A percentile compares a stretch with the other conserved stretches of the same genome.
Conservation (phyloP, 1,140 invertebrate genomes). For the Dufourea novaeangliae region DNA sequence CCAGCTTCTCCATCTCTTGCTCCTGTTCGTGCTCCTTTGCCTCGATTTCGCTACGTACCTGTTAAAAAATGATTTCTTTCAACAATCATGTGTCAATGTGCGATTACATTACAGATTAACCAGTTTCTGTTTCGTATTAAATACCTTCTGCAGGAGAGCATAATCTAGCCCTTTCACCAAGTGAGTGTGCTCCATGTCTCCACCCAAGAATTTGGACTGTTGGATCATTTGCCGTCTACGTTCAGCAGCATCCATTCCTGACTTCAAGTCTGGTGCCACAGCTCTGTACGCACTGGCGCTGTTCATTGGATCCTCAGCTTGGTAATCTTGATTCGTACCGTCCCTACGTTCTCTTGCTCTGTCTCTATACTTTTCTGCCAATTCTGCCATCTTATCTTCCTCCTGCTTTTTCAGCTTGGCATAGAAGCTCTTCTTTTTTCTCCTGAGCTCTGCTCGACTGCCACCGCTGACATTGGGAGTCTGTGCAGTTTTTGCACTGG, state of each 20-base stretch:
- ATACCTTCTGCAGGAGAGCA: conserved; percentile 98
- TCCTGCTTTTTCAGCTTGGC: conserved; percentile 97
- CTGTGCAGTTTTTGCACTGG: conserved; percentile 83
- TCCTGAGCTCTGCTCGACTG: conserved; percentile 86
- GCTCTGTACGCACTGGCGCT: conserved; percentile 96
- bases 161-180: conserved; percentile 99
- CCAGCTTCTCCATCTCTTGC: conserved; percentile 89
- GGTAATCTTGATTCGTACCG: conserved; percentile 90
- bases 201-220: conserved; percentile 99
- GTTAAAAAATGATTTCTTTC: not conserved
- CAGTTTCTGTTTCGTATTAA: conserved; percentile 36
- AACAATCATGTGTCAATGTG: too few relatives aligned
- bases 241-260: conserved; percentile 97
- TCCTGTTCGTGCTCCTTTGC: conserved; percentile 87
- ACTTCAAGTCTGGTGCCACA: conserved; percentile 97
- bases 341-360: conserved; percentile 96
- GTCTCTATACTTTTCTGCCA: conserved; percentile 97
- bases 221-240: conserved; percentile 97
- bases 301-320: conserved; percentile 91
- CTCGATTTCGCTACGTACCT: conserved; percentile 81
- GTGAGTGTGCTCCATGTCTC: conserved; percentile 99
- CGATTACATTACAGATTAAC: not conserved
- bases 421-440: conserved; percentile 96
- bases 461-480: conserved; percentile 78
- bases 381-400: conserved; percentile 96